Percentiles rank a stretch among this genome's conserved stretches.
These are phyloP conservation scores for Asarcornis scutulata DNA, from an alignment of 2,113 vertebrate genomes.

Conservation along the genomic window DNA sequence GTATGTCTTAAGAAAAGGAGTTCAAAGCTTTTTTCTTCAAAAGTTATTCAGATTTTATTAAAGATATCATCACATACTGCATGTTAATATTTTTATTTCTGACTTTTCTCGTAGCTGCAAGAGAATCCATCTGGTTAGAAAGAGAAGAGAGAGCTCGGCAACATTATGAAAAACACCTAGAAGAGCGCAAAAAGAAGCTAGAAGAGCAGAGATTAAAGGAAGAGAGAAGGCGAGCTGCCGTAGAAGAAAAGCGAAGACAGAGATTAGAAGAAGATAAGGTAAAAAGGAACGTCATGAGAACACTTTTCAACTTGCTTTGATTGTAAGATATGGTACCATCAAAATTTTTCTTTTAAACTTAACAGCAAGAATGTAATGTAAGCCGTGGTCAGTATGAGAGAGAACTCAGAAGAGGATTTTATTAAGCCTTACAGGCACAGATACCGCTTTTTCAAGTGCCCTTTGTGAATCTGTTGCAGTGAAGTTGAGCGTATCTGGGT, in stretches of 20 bases:
- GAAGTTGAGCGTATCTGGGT: background rate
- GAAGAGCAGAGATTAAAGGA: conserved; percentile 92
- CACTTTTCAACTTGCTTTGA: background rate
- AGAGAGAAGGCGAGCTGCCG: conserved; percentile 85
- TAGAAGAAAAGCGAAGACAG: conserved; percentile 93
- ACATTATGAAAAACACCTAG: conserved; percentile 91
- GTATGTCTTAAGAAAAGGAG: background rate
- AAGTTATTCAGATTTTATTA: background rate
- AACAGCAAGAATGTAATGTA: background rate
- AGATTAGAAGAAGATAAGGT: conserved; percentile 93
- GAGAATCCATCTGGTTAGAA: conserved; percentile 89
- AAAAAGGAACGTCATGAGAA: background rate
- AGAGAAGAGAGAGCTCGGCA: conserved; percentile 88
- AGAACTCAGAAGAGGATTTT: background rate
- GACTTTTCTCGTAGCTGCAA: conserved; percentile 77
- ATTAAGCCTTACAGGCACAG: background rate
- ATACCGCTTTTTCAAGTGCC: background rate
- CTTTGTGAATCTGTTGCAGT: background rate
- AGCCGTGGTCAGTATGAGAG: background rate
- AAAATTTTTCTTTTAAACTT: background rate
- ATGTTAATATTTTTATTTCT: background rate
- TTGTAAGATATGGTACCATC: background rate
- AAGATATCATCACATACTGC: background rate
- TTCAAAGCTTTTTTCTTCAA: background rate
- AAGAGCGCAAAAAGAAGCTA: conserved; percentile 86